phyloP scores from a whole-genome alignment of 1,140 invertebrate genomes.

The Neodiprion pinetum region DNA sequence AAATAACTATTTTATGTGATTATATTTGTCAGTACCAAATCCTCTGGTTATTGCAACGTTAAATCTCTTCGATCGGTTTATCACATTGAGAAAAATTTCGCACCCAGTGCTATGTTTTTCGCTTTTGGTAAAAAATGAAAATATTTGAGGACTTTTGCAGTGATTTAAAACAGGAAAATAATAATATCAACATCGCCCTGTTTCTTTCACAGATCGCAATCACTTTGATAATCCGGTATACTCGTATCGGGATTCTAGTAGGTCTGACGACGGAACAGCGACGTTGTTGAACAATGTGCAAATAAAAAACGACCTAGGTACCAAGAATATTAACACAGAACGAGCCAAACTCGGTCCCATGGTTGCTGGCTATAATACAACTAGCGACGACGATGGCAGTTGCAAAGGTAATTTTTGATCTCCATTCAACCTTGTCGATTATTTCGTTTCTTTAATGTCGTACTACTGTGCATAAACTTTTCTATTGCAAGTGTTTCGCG shows the following conservation, averaged over 20 bases:
- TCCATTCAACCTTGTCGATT: neutral
- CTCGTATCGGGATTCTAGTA: conserved; percentile 71
- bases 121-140: neutral
- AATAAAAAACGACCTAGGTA: conserved; percentile 74
- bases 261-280: conserved; percentile 65
- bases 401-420: conserved; percentile 52
- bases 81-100: no score
- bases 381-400: conserved; percentile 60
- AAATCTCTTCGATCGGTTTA: no score
- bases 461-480: neutral
- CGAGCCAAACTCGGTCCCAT: conserved; percentile 44
- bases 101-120: neutral
- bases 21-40: no score
- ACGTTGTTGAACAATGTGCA: conserved; percentile 66
- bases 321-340: conserved; percentile 57
- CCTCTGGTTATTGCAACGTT: no score
- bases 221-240: conserved; percentile 95
- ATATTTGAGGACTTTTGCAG: neutral
- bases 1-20: no score
- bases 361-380: conserved; percentile 20
- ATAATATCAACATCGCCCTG: conserved; percentile 16
- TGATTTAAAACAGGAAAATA: no score
- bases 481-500: no score
- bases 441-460: neutral
- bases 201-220: conserved; percentile 72